A percentile compares a stretch with the other conserved stretches of the same genome.
phyloP scores from a whole-genome alignment of 2,888 invertebrate species.

The Acleris literana region DNA sequence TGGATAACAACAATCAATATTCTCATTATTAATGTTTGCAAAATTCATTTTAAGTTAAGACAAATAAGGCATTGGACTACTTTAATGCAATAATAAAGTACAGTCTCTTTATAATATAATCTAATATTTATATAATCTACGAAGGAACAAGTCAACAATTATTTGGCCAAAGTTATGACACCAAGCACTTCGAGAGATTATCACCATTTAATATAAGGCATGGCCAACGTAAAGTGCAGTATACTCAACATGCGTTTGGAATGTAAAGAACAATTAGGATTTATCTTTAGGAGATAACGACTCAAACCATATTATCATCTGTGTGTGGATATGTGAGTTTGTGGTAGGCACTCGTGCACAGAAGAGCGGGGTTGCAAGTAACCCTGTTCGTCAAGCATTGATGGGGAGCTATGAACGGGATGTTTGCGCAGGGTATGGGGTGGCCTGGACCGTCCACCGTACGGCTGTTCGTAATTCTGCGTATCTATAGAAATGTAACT shows the following conservation, averaged over 20 bases:
- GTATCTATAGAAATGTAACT: slow-evolving; percentile 87
- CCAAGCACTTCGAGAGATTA: slow-evolving; percentile 58
- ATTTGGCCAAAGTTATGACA: slow-evolving; percentile 63
- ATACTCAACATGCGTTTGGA: slow-evolving; percentile 77
- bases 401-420: slow-evolving; percentile 71
- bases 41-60: slow-evolving; percentile 18
- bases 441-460: slow-evolving; percentile 74
- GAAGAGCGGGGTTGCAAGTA: slow-evolving; percentile 81
- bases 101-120: slow-evolving; percentile 38
- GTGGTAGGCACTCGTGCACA: slow-evolving; percentile 78
- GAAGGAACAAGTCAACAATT: slow-evolving; percentile 63
- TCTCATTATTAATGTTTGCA: slow-evolving; percentile 17
- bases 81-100: slow-evolving; percentile 22
- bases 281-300: slow-evolving; percentile 72
- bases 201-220: slow-evolving; percentile 73
- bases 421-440: slow-evolving; percentile 76
- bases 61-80: slow-evolving; percentile 34
- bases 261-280: slow-evolving; percentile 78
- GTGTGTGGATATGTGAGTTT: slow-evolving; percentile 76
- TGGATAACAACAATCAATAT: slow-evolving; percentile 55
- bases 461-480: slow-evolving; percentile 80
- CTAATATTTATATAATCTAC: slow-evolving; percentile 57
- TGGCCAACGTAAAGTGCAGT: slow-evolving; percentile 67
- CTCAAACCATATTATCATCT: slow-evolving; percentile 73
- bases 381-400: slow-evolving; percentile 80